A percentile compares a stretch with the other conserved stretches of the same genome.
phyloP scores from a whole-genome alignment of 2,113 vertebrate genomes.

The Paratilapia polleni region DNA sequence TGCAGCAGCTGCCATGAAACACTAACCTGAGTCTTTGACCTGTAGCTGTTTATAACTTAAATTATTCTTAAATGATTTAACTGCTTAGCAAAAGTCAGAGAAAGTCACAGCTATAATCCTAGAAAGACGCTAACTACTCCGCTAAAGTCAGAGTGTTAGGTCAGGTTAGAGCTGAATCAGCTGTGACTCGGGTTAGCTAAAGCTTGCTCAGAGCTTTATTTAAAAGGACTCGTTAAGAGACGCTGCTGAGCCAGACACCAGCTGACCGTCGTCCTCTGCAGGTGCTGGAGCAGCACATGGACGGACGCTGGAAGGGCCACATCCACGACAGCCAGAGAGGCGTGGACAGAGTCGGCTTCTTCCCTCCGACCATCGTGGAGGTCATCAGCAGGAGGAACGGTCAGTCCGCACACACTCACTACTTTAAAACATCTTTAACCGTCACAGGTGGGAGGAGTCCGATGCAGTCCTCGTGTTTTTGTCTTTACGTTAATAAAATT shows the following conservation, averaged over 20 bases:
- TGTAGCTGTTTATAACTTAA: neutral
- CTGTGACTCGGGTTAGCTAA: neutral
- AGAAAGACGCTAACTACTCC: neutral
- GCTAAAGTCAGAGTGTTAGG: too few species aligned
- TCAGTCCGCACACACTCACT: slow-evolving; percentile 31
- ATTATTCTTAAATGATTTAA: neutral
- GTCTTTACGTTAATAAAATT: accelerated
- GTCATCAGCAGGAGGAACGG: slow-evolving; percentile 92
- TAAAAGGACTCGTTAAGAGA: neutral
- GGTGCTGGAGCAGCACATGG: slow-evolving; percentile 93
- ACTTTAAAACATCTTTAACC: neutral
- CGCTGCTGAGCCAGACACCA: neutral
- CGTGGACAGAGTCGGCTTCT: slow-evolving; percentile 91
- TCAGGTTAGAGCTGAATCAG: neutral
- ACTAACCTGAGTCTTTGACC: neutral
- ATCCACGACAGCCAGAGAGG: slow-evolving; percentile 90
- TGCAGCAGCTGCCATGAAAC: neutral
- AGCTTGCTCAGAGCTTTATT: too few species aligned
- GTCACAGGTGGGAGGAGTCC: neutral
- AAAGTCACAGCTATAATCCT: too few species aligned
- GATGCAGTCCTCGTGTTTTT: too few species aligned
- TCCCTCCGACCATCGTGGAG: slow-evolving; percentile 92
- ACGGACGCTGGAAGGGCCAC: slow-evolving; percentile 96
- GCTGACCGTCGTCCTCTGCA: slow-evolving; percentile 47
- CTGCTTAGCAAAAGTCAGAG: neutral